phyloP scores from a whole-genome alignment of 2,888 invertebrate species.

The Archips crataeganus region DNA sequence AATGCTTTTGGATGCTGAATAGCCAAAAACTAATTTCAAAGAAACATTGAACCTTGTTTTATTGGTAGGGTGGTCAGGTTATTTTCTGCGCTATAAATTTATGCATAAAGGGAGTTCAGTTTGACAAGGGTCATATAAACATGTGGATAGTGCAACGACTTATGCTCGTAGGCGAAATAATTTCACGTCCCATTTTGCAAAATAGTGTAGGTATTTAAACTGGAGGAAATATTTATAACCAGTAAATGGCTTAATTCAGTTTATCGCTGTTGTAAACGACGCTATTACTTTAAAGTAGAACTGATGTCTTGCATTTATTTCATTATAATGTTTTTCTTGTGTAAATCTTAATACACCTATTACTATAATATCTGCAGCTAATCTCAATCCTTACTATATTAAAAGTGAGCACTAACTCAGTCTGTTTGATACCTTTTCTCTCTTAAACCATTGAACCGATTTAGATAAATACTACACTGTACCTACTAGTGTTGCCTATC shows the following conservation, averaged over 20 bases:
- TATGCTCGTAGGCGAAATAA: slow-evolving; percentile 22
- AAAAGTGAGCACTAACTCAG: too few species aligned
- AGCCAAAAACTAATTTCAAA: slow-evolving; percentile 11
- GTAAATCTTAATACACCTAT: too few species aligned
- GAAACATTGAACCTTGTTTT: slow-evolving; percentile 30
- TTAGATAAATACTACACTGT: too few species aligned
- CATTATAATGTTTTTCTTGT: not conserved
- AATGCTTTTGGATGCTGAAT: not conserved
- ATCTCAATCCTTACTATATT: too few species aligned
- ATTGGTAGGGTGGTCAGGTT: slow-evolving; percentile 34
- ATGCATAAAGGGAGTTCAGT: slow-evolving; percentile 37
- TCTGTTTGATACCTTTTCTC: too few species aligned
- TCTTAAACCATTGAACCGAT: too few species aligned
- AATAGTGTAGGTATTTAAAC: slow-evolving; percentile 11
- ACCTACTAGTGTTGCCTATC: too few species aligned
- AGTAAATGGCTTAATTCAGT: slow-evolving; percentile 15
- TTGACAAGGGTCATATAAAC: slow-evolving; percentile 19
- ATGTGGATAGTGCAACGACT: slow-evolving; percentile 28
- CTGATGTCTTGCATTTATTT: not conserved
- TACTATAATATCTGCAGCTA: too few species aligned
- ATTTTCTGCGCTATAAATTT: slow-evolving; percentile 41
- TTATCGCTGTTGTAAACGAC: slow-evolving; percentile 2
- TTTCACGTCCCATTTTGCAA: slow-evolving; percentile 35
- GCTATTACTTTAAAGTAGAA: not conserved
- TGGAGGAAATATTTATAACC: slow-evolving; percentile 1